Evolutionary conservation across 1,140 invertebrate species (phyloP), one percentile per base, ranked within the genome.

Genomic region (Hylaeus anthracinus): DNA sequence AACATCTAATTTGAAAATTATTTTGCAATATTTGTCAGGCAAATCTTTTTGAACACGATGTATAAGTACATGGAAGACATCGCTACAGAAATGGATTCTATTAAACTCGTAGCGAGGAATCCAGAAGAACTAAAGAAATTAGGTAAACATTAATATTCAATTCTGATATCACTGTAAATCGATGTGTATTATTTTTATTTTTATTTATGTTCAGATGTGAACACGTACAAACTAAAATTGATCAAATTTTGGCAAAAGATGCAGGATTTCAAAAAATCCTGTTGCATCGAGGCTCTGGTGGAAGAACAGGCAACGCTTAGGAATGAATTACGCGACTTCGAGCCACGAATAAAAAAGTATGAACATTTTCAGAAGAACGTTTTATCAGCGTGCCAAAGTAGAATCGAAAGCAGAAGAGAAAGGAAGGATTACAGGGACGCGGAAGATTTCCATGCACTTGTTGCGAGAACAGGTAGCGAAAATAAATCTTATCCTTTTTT

Each of bases 381-480:
- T 73, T 15, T 37, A 61, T 45, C 15, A 1, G 37, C 12, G 37
- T 66, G 56, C 15, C 37, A 82, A 9, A 48, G 15, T 15, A 61
- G 37, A 55, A 43, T n/a, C n/a, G 39, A 79, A 45, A 79, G 64
- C 48, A 82, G 69, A 66, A 15, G 71, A 10, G 67, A 15, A 3
- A 63, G 58, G 5, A 39, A 63, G 9, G 65, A 86, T 72, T 90
- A 84, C 60, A 76, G 87, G 5, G 86, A 86, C 2, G 75, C 89
- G 0, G 72, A 90, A 53, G 86, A 90, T 79, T 92, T 93, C 67
- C 86, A 89, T 39, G 74, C 65, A 14, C 83, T 93, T 55, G 82
- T 93, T 61, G 88, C 88, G 10, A 89, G 87, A 89, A 91, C 92
- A 81, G 92, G 92, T 93, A 89, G 26, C 3, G 0, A n/a, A 10